phyloP scores from a whole-genome alignment of 1,140 invertebrate species.

The Alviniconcha marisindica region DNA sequence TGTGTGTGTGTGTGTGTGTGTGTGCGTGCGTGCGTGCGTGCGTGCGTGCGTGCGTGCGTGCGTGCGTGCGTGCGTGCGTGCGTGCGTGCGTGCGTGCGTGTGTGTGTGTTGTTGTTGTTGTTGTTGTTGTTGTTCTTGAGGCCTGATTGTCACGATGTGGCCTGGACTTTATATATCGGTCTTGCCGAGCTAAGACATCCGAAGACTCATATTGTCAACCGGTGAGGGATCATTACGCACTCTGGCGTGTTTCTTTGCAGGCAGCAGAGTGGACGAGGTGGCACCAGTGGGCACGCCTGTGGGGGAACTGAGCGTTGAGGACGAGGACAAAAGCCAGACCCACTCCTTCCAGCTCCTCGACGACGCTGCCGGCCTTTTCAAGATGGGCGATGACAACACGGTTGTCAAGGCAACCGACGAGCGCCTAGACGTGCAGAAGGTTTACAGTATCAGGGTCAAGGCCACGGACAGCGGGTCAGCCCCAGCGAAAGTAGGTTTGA shows the following conservation, averaged over 20 bases:
- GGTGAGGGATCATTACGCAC: no score
- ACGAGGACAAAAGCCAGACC: slow-evolving; percentile 53
- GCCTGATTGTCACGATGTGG: no score
- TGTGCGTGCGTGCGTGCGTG: no score
- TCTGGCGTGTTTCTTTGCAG: slow-evolving; percentile 31
- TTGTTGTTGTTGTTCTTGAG: no score
- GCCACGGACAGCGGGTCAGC: slow-evolving; percentile 53
- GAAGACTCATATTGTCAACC: no score
- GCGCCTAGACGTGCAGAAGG: slow-evolving; percentile 40
- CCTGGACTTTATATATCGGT: no score
- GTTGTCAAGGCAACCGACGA: slow-evolving; percentile 52
- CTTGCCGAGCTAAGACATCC: no score
- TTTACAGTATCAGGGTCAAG: slow-evolving; percentile 47
- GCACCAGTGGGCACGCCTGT: slow-evolving; percentile 40
- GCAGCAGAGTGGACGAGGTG: slow-evolving; percentile 43
- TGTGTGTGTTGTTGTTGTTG: no score
- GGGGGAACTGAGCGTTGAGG: slow-evolving; percentile 46
- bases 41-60: no score
- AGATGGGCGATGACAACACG: slow-evolving; percentile 25
- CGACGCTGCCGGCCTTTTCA: slow-evolving; percentile 40
- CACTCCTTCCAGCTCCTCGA: slow-evolving; percentile 47
- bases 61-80: no score
- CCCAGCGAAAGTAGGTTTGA: slow-evolving; percentile 39
- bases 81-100: no score
- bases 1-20: no score